Conservation (phyloP, 2,888 invertebrate species). For the Cartodere bifasciata region DNA sequence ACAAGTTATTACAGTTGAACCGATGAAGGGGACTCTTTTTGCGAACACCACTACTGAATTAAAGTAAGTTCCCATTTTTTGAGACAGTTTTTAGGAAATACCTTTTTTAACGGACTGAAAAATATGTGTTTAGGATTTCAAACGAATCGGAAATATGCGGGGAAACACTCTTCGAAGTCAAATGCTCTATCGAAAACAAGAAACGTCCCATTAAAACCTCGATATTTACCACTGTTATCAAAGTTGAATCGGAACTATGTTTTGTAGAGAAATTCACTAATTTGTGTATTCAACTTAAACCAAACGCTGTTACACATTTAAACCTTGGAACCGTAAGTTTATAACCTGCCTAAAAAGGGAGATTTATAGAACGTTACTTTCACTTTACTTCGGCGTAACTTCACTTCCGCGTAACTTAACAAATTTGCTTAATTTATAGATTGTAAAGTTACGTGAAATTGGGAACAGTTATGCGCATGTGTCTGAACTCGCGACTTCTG, state of each 20-base stretch:
- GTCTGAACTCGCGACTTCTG: too few relatives aligned
- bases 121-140: conserved; percentile 34
- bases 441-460: too few relatives aligned
- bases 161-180: conserved; percentile 42
- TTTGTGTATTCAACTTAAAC: too few relatives aligned
- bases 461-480: too few relatives aligned
- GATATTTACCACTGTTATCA: conserved; percentile 40
- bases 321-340: too few relatives aligned
- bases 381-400: too few relatives aligned
- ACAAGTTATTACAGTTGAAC: conserved; percentile 16
- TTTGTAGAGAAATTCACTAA: too few relatives aligned
- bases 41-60: conserved; percentile 5
- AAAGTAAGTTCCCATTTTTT: conserved; percentile 2
- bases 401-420: too few relatives aligned
- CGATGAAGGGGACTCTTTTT: conserved; percentile 7
- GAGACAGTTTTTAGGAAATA: conserved; percentile 1
- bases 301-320: too few relatives aligned
- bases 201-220: conserved; percentile 39
- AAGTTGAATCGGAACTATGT: conserved; percentile 43
- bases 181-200: conserved; percentile 41
- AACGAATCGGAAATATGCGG: conserved; percentile 44
- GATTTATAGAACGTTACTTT: too few relatives aligned
- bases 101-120: conserved; percentile 9
- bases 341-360: too few relatives aligned
- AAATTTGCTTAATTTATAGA: too few relatives aligned